Evolutionary conservation across 2,113 vertebrate genomes (phyloP).

Genomic region (Hippolais icterina): DNA sequence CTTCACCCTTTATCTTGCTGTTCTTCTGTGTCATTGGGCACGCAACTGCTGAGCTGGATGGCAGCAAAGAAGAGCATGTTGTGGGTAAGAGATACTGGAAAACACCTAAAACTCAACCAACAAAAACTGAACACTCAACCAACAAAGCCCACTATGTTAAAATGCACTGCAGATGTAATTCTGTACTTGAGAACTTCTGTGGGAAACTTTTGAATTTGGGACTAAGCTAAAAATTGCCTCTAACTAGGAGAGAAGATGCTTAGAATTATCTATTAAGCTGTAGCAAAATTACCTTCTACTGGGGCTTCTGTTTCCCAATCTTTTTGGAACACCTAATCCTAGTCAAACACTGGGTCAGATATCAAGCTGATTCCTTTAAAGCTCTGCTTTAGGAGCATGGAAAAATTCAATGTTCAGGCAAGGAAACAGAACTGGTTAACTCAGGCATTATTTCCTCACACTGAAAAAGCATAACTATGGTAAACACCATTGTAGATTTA

Average conservation of each 20-base stretch:
- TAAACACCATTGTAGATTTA: background rate
- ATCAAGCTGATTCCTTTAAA: background rate
- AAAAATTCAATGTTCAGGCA: background rate
- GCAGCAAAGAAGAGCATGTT: background rate
- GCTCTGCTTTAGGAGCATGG: background rate
- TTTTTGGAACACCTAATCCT: background rate
- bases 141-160: background rate
- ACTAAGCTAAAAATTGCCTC: background rate
- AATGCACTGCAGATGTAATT: background rate
- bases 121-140: background rate
- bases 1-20: constrained; percentile 28
- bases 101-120: background rate
- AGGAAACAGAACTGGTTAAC: background rate
- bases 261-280: background rate
- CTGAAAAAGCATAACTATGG: background rate
- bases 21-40: background rate
- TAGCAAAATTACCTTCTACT: background rate
- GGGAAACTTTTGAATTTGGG: background rate
- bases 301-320: background rate
- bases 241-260: background rate
- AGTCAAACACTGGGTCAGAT: background rate
- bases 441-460: background rate
- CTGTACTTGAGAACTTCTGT: background rate
- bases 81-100: constrained; percentile 56
- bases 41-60: background rate